Evolutionary conservation across 1,140 invertebrate genomes (phyloP).

Genomic region (Drosophila carrolli): DNA sequence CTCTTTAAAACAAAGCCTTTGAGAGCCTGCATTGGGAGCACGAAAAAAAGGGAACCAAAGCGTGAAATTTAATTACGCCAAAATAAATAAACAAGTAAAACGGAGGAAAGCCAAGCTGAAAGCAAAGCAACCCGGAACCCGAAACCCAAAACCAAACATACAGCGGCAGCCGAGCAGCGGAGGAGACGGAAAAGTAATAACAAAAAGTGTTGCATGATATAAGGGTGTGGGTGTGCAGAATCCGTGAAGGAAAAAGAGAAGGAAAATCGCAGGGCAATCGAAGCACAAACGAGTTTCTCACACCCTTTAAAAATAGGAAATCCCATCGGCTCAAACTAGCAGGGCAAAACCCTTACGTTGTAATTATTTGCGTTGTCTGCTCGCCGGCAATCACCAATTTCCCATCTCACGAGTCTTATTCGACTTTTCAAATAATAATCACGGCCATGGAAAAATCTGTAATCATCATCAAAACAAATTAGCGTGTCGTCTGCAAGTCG

Average conservation of each 20-base stretch:
- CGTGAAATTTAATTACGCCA: slow-evolving; percentile 79
- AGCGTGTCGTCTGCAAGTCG: slow-evolving; percentile 66
- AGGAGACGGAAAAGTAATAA: slow-evolving; percentile 27
- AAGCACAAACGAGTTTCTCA: slow-evolving; percentile 37
- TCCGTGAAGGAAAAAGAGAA: no score
- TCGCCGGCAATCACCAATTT: slow-evolving; percentile 31
- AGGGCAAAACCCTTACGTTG: slow-evolving; percentile 49
- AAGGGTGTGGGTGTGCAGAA: background rate
- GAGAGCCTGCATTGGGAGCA: slow-evolving; percentile 22
- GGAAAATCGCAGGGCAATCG: slow-evolving; percentile 14
- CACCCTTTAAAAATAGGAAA: slow-evolving; percentile 11
- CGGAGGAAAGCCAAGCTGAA: slow-evolving; percentile 56
- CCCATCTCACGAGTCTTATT: background rate
- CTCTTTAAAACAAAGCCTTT: slow-evolving; percentile 46
- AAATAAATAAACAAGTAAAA: slow-evolving; percentile 78
- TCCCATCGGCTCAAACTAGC: slow-evolving; percentile 31
- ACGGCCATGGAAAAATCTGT: slow-evolving; percentile 28
- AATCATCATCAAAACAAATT: slow-evolving; percentile 67
- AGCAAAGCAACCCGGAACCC: slow-evolving; percentile 54
- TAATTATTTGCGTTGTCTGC: slow-evolving; percentile 49
- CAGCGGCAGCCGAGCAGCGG: slow-evolving; percentile 2
- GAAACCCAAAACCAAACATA: slow-evolving; percentile 56
- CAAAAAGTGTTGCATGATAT: slow-evolving; percentile 47
- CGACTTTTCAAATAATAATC: slow-evolving; percentile 54
- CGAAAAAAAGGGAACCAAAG: slow-evolving; percentile 51